These are phyloP conservation scores for Phoeniculus purpureus DNA, from an alignment of 2,797 vertebrate genomes.

Conservation along the genomic window DNA sequence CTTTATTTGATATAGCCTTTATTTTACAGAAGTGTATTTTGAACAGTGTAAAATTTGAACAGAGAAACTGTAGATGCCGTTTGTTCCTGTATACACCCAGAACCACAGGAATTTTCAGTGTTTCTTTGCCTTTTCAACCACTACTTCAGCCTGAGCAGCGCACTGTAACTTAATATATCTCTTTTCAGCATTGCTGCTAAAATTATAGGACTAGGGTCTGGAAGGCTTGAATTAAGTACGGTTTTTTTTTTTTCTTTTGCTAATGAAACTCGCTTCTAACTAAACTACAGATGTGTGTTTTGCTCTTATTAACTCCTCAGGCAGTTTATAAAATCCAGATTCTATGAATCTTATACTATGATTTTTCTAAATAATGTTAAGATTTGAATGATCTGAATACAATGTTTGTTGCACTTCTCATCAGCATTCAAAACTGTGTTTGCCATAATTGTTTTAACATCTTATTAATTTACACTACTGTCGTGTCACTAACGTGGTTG, in stretches of 20 bases:
- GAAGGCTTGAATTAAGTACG: slow-evolving; percentile 21
- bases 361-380: background rate
- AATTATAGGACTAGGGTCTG: slow-evolving; percentile 57
- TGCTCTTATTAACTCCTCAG: background rate
- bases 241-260: background rate
- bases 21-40: slow-evolving; percentile 1
- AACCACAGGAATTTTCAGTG: slow-evolving; percentile 76
- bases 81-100: slow-evolving; percentile 71
- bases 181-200: slow-evolving; percentile 53
- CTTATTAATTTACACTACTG: background rate
- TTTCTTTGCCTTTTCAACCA: slow-evolving; percentile 11
- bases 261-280: background rate
- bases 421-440: background rate
- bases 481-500: background rate
- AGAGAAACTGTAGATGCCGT: slow-evolving; percentile 61
- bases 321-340: background rate
- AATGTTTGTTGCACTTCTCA: too few relatives aligned
- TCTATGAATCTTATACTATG: background rate
- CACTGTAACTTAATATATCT: slow-evolving; percentile 57
- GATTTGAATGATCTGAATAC: background rate
- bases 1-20: slow-evolving; percentile 21
- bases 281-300: background rate
- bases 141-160: slow-evolving; percentile 35
- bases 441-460: background rate
- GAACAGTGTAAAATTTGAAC: slow-evolving; percentile 45